Evolutionary conservation across 2,113 vertebrate genomes (phyloP), one percentile per base, ranked within the genome.

Genomic region (Sclerurus mexicanus): DNA sequence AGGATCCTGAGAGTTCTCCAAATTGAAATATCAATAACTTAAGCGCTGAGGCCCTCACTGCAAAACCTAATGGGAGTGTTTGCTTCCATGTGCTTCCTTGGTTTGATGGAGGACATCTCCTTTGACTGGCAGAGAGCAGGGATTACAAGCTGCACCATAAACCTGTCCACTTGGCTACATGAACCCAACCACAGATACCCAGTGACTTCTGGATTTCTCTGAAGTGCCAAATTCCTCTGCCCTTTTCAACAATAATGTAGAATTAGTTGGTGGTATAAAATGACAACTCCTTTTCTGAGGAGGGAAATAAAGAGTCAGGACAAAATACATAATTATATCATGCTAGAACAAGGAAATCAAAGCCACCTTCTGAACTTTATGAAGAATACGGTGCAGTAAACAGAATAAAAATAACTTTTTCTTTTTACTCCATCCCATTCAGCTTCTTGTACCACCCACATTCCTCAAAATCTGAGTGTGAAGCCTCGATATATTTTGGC

Each of bases 251-350:
- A 59, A 7, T 37, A 42, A 56, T 39, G 35, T 75, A 14, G 27
- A 53, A 17, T 18, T 55, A 37, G 16, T 19, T 60, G 39, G 67
- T 69, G 12, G 53, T 59, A 42, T 47, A 67, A 92, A 90, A 90
- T 42, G 21, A 14, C 23, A 85, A 0, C 18, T 50, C 69, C 0
- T 0, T 7, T 2, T n/a, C 37, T 53, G 44, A 72, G 25, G 20
- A 63, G 4, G 14, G 22, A 92, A 68, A 85, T 39, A 2, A 90
- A 68, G 14, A 31, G 6, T 67, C 44, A 75, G 52, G 11, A 40
- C 40, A 56, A 86, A 88, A 89, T 9, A 64, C 8, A 50, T 6
- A 64, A 35, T 52, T 71, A 28, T 18, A 19, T 46, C 66, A 66
- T 12, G 25, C 27, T 62, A 64, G 20, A 76, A 68, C 55, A 75